Evolutionary conservation across 2,113 vertebrate species (phyloP).

Genomic region (Toxotes chatareus): DNA sequence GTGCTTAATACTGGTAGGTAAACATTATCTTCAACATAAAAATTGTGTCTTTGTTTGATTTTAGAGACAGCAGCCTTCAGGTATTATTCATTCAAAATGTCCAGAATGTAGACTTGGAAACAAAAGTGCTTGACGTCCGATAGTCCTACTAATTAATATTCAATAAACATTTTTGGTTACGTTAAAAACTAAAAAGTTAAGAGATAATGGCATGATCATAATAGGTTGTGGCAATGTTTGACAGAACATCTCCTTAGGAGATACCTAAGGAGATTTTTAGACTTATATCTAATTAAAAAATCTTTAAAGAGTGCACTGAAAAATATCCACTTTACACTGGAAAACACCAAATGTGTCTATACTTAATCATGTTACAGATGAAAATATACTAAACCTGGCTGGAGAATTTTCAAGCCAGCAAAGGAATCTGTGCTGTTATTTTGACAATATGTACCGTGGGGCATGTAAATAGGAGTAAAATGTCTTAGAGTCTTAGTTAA

Average conservation of each 20-base stretch:
- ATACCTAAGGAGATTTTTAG: background rate
- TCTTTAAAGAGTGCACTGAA: conserved; percentile 3
- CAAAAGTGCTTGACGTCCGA: conserved; percentile 30
- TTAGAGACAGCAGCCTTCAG: background rate
- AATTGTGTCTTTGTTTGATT: background rate
- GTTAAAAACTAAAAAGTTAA: too few species aligned
- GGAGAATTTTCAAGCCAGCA: background rate
- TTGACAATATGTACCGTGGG: background rate
- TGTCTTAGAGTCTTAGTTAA: background rate
- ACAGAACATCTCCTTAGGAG: background rate
- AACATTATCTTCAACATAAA: background rate
- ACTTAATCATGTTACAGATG: background rate
- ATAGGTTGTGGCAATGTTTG: background rate
- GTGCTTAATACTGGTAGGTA: conserved; percentile 9
- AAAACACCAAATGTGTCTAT: background rate
- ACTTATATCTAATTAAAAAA: background rate
- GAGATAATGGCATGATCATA: background rate
- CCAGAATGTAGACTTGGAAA: conserved; percentile 26
- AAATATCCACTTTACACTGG: background rate
- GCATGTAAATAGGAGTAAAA: background rate
- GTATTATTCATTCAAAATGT: background rate
- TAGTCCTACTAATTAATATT: background rate
- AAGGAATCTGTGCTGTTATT: background rate
- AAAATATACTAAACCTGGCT: background rate
- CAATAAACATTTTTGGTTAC: background rate